Evolutionary conservation across 2,888 invertebrate species (phyloP).

Genomic region (Myopa tessellatipennis): DNA sequence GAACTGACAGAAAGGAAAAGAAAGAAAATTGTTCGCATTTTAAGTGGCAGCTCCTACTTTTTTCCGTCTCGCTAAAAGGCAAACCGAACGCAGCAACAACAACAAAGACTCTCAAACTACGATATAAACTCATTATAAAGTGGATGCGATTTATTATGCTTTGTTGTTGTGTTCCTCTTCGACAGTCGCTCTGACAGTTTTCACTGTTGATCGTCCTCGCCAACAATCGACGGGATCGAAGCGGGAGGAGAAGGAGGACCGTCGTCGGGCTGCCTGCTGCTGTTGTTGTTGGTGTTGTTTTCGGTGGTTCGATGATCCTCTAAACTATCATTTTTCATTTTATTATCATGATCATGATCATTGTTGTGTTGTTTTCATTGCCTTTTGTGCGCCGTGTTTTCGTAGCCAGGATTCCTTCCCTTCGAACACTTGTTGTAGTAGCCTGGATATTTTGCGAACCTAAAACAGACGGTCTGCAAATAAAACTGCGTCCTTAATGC

Average conservation of each 20-base stretch:
- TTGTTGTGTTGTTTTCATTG: constrained; percentile 3
- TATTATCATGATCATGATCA: neutral
- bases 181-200: constrained; percentile 14
- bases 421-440: too few relatives aligned
- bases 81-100: neutral
- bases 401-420: too few relatives aligned
- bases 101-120: neutral
- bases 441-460: too few relatives aligned
- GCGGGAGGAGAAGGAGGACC: neutral
- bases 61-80: neutral
- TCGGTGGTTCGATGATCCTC: constrained; percentile 30
- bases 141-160: constrained; percentile 36
- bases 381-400: constrained; percentile 4
- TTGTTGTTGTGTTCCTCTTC: neutral
- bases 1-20: constrained; percentile 10
- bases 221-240: constrained; percentile 11
- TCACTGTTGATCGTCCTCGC: constrained; percentile 13
- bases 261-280: neutral
- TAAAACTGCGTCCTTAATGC: too few relatives aligned
- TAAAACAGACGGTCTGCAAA: too few relatives aligned
- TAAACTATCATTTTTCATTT: constrained; percentile 42
- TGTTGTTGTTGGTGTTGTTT: constrained; percentile 21
- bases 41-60: constrained; percentile 21
- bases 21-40: constrained; percentile 32
- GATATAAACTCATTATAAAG: constrained; percentile 23